A percentile compares a stretch with the other conserved stretches of the same genome.
Evolutionary conservation across 2,888 invertebrate species (phyloP).

Genomic region (Microctonus hyperodae): DNA sequence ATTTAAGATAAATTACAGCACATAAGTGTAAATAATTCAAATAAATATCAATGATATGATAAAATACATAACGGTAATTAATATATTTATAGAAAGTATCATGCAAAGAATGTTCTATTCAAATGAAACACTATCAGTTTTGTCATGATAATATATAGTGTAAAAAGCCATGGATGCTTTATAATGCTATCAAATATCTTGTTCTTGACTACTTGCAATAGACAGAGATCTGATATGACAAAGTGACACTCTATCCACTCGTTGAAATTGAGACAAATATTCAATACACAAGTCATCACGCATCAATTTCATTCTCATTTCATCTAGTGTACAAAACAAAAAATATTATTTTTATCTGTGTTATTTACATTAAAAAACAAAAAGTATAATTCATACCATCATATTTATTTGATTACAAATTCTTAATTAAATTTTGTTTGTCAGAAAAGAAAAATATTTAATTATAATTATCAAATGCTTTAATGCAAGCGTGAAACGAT

Average conservation of each 20-base stretch:
- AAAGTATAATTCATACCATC: too few relatives aligned
- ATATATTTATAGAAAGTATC: background rate
- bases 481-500: background rate
- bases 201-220: conserved; percentile 15
- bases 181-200: conserved; percentile 14
- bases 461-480: background rate
- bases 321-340: background rate
- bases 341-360: background rate
- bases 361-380: too few relatives aligned
- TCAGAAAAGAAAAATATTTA: background rate
- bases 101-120: background rate
- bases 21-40: background rate
- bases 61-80: conserved; percentile 3
- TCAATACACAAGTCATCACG: conserved; percentile 2
- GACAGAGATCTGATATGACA: conserved; percentile 6
- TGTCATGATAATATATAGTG: background rate
- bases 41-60: background rate
- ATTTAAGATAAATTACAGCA: background rate
- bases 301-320: background rate
- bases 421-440: too few relatives aligned
- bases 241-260: conserved; percentile 22
- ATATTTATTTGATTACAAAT: too few relatives aligned
- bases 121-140: conserved; percentile 4
- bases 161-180: background rate
- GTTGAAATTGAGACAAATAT: conserved; percentile 27